Percentiles rank a stretch among this genome's conserved stretches.
These are phyloP conservation scores for Eulemur rubriventer DNA, from an alignment of 2,797 vertebrate genomes.

Conservation along the genomic window DNA sequence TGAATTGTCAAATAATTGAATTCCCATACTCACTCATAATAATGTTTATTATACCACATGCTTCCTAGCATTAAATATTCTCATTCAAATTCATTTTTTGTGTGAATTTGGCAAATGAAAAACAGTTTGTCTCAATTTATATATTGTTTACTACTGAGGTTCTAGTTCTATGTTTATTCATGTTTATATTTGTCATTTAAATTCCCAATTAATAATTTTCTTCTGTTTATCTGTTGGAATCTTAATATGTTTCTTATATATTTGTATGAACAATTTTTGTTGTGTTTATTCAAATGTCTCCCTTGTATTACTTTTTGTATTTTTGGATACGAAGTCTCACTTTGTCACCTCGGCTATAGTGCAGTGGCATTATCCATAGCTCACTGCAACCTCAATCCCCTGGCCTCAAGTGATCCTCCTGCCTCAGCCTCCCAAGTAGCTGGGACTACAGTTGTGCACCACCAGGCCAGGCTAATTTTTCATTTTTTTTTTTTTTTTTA, in stretches of 20 bases:
- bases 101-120: background rate
- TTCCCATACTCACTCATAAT: background rate
- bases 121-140: background rate
- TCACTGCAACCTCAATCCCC: too few relatives aligned
- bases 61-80: background rate
- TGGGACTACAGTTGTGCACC: too few relatives aligned
- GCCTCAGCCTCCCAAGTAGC: too few relatives aligned
- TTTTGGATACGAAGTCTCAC: too few relatives aligned
- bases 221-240: background rate
- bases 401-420: too few relatives aligned
- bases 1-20: background rate
- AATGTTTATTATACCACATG: background rate
- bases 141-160: background rate
- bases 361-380: too few relatives aligned
- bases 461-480: too few relatives aligned
- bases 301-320: background rate
- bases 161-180: background rate
- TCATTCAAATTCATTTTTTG: background rate
- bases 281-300: background rate
- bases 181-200: slow-evolving; percentile 11
- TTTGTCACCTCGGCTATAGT: too few relatives aligned
- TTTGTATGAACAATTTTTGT: background rate
- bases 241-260: background rate
- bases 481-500: too few relatives aligned
- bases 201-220: background rate